phyloP scores from a whole-genome alignment of 92 coral and sea anemone genomes.

The Porites evermanni region DNA sequence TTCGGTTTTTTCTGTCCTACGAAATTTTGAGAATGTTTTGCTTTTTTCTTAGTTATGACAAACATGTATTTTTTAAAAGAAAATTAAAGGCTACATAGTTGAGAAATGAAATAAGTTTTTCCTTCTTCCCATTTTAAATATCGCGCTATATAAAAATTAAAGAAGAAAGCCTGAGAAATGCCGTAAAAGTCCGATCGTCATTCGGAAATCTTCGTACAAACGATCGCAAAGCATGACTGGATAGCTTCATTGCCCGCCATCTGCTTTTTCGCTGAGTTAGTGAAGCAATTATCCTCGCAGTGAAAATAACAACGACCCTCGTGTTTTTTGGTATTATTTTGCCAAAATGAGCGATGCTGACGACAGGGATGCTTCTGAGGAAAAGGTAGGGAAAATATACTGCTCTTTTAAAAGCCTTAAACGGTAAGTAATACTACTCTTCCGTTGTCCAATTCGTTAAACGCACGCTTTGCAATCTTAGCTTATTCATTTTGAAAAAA shows the following conservation, averaged over 20 bases:
- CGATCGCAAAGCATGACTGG: slow-evolving; percentile 24
- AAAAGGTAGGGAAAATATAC: slow-evolving; percentile 60
- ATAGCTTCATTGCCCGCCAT: slow-evolving; percentile 30
- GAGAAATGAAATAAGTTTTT: no score
- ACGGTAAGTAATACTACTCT: neutral
- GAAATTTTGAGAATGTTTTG: no score
- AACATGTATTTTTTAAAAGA: no score
- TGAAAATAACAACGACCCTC: no score
- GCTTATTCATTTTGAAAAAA: no score
- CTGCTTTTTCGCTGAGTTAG: neutral
- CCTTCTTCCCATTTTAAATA: no score
- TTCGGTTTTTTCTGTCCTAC: no score
- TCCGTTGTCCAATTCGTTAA: neutral
- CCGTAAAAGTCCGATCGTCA: neutral
- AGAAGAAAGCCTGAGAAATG: no score
- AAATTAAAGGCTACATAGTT: no score
- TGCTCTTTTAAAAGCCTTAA: neutral
- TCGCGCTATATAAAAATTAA: no score
- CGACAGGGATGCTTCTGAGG: slow-evolving; percentile 77
- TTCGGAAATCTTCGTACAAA: neutral
- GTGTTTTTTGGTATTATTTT: neutral
- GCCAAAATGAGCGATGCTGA: slow-evolving; percentile 79
- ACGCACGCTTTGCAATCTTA: no score
- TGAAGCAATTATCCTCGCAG: neutral
- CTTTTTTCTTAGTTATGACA: no score